A percentile compares a stretch with the other conserved stretches of the same genome.
phyloP scores from a whole-genome alignment of 2,113 vertebrate genomes.

The Oreamnos americanus region DNA sequence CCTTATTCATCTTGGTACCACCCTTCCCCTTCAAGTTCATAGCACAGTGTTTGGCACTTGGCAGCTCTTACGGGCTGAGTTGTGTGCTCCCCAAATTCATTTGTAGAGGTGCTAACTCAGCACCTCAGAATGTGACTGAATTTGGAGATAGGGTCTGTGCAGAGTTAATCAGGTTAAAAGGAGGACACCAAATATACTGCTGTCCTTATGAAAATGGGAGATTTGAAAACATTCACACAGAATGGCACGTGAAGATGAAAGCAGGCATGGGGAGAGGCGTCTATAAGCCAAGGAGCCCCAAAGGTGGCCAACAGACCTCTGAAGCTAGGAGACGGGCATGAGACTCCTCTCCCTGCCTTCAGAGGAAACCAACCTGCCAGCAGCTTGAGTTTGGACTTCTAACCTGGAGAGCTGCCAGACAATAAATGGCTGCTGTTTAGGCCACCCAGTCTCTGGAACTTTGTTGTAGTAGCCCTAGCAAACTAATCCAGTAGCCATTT shows the following conservation, averaged over 20 bases:
- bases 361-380: background rate
- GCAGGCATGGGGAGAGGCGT: background rate
- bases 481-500: background rate
- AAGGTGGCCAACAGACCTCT: background rate
- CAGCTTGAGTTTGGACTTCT: background rate
- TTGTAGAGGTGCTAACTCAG: background rate
- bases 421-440: background rate
- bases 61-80: background rate
- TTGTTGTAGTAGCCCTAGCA: background rate
- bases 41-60: background rate
- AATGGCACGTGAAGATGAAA: background rate
- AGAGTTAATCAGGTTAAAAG: background rate
- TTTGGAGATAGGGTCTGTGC: background rate
- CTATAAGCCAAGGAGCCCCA: background rate
- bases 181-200: background rate
- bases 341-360: fast-evolving
- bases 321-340: fast-evolving
- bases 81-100: background rate
- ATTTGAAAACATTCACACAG: background rate
- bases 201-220: background rate
- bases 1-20: background rate
- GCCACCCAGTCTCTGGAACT: too few relatives aligned
- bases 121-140: background rate
- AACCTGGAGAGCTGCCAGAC: background rate
- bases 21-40: background rate